Base-by-base conservation (phyloP, 2,797 vertebrate species). In the Lerista edwardsae region DNA sequence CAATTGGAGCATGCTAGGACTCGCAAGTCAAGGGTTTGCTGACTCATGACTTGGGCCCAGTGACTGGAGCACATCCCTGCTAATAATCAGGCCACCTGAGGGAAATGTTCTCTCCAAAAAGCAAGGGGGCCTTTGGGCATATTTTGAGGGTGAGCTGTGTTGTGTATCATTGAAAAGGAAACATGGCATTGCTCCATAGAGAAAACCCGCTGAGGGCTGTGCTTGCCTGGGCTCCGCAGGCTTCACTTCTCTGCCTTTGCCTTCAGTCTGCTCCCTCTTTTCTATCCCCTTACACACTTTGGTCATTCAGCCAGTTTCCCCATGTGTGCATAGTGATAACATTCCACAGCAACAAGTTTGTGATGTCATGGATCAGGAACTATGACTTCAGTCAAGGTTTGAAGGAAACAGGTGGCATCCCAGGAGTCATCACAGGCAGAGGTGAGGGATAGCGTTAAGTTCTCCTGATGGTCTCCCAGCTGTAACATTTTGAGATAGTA, bases 291-390 rank as follows among this genome's bases (percentile, higher is more conserved):
- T 25, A 17, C 39, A 61, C n/a, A 27, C 47, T 57, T 57, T 29
- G 17, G 19, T 10, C 34, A 55, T 83, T 67, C 34, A 74, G 29
- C n/a, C 81, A 39, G 2, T 7, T 81, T 69, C n/a, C 12, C 27
- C n/a, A 6, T 21, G 59, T 57, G 14, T n/a, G 44, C 55, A 41
- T n/a, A 44, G 19, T 27, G 71, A 44, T 47, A 64, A 25, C 72
- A 73, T 84, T 4, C 76, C 68, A 84, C 68, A 84, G 83, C 76
- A 79, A 69, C 72, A 17, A 36, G 12, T 82, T 85, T n/a, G 65
- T 1, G 3, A 83, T 84, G 79, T 79, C 27, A 80, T 67, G 11
- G 64, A 34, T 10, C 41, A 51, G 36, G 61, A 83, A 84, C 23
- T 29, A 72, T 8, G 17, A 84, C 89, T 86, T 88, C 83, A 62